A percentile compares a stretch with the other conserved stretches of the same genome.
These are phyloP conservation scores for Noctua janthina DNA, from an alignment of 2,888 invertebrate genomes.

Conservation along the genomic window DNA sequence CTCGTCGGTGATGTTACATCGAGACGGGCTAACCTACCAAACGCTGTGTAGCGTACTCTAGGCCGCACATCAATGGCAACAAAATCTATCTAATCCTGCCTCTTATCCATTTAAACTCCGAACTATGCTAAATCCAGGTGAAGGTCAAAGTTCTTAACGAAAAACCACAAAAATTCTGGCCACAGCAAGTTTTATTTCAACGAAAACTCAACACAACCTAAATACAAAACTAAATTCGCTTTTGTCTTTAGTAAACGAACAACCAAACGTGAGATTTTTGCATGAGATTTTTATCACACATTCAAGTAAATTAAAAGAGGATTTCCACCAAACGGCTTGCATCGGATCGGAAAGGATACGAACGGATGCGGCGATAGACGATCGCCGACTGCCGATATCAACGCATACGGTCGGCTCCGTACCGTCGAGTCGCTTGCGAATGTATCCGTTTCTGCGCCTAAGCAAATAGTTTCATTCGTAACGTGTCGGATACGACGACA, in stretches of 20 bases:
- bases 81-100: neutral
- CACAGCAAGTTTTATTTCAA: constrained; percentile 12
- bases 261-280: constrained; percentile 55
- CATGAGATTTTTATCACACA: constrained; percentile 32
- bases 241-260: constrained; percentile 57
- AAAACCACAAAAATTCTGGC: neutral
- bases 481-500: too few species aligned
- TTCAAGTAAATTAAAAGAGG: neutral
- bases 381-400: too few species aligned
- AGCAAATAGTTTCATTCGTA: too few species aligned
- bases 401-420: too few species aligned
- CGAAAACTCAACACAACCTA: constrained; percentile 25
- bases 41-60: neutral
- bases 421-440: too few species aligned
- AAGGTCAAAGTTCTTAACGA: neutral
- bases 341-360: too few species aligned
- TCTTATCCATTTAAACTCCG: neutral
- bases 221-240: constrained; percentile 52
- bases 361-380: too few species aligned
- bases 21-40: neutral
- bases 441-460: too few species aligned
- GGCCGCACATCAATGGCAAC: neutral
- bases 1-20: neutral
- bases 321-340: too few species aligned
- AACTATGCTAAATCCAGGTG: neutral